A percentile compares a stretch with the other conserved stretches of the same genome.
These are phyloP conservation scores for Puntigrus tetrazona DNA, from an alignment of 2,113 vertebrate species.

Conservation along the genomic window DNA sequence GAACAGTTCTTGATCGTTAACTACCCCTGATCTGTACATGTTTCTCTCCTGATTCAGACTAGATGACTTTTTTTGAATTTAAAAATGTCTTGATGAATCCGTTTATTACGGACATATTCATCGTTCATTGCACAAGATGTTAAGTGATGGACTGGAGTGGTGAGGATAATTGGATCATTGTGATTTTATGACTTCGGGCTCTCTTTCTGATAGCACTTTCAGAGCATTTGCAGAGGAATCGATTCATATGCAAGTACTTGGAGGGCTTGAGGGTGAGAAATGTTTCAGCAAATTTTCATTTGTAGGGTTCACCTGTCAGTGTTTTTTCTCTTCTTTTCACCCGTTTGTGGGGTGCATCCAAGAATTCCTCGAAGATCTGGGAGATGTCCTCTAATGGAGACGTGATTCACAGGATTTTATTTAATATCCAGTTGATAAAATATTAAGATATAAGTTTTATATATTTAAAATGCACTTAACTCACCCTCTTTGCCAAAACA, in stretches of 20 bases:
- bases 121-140: no score
- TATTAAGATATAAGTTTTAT: not conserved
- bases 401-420: not conserved
- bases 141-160: no score
- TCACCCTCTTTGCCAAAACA: conserved; percentile 82
- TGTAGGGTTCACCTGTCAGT: conserved; percentile 66
- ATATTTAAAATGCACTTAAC: conserved; percentile 43
- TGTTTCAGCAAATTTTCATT: not conserved
- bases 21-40: not conserved
- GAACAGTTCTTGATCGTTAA: not conserved
- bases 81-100: not conserved
- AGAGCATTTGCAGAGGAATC: not conserved
- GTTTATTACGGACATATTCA: no score
- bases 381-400: conserved; percentile 65
- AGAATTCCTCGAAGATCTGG: conserved; percentile 72
- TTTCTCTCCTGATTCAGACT: not conserved
- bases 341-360: conserved; percentile 72
- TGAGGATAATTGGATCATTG: not conserved
- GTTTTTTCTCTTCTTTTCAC: conserved; percentile 80
- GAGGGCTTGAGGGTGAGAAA: no score
- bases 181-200: not conserved
- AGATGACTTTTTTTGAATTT: not conserved
- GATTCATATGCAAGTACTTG: not conserved
- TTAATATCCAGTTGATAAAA: not conserved
- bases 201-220: not conserved